Evolutionary conservation across 2,888 invertebrate genomes (phyloP), one percentile per base, ranked within the genome.

Genomic region (Mythimna impura): DNA sequence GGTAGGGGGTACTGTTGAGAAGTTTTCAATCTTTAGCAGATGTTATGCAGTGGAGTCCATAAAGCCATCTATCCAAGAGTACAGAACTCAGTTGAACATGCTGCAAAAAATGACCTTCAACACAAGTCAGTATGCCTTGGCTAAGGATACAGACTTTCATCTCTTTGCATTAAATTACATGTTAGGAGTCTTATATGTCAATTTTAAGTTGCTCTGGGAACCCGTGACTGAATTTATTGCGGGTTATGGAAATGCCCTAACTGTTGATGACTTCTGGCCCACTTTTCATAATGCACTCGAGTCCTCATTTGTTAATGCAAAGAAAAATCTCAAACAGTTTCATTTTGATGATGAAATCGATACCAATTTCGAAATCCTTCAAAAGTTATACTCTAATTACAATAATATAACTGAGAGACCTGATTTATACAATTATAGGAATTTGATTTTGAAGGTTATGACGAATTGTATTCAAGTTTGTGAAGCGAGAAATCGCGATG

Each of bases 181-280:
- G 87, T 96, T 99, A 50, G 99, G 99, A 3, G 97, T 97, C 75
- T 94, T 99, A 65, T 98, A 98, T 91, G 96, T 98, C 30, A 99
- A 99, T 91, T 99, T 99, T 88, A 98, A 98, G 85, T 95, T 99
- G 20, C 91, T 99, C 0, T 99, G 99, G 99, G 98, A 98, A 78
- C 98, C 99, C 0, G 96, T 98, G 0, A 96, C 97, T 22, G 97
- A 98, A 88, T 96, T 99, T 57, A 97, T 99, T 63, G 97, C 97
- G 2, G 97, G 97, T 0, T 98, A 98, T 90, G 98, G 98, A 0
- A 96, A 96, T 86, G 96, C 97, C 0, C 91, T 98, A 87, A 89
- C 95, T 0, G 88, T 93, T 1, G 93, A 97, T n/a, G 94, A 96
- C 40, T 98, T 98, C 93, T 99, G 98, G 98, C 93, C 95, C 0